These are phyloP conservation scores for Dromiciops gliroides DNA, from an alignment of 2,113 vertebrate genomes.

Conservation along the genomic window DNA sequence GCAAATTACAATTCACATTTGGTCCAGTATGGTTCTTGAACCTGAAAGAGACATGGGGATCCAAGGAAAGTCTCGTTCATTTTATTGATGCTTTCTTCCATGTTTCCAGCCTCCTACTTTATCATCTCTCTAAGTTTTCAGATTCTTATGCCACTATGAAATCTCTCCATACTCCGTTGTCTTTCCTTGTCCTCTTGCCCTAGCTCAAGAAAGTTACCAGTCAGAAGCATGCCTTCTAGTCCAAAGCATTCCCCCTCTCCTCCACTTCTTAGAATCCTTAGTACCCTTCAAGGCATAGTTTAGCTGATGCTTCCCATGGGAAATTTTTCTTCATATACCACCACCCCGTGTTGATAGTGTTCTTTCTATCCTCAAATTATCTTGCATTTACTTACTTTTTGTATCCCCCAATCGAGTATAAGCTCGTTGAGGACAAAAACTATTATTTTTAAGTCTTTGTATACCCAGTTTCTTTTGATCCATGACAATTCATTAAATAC, in stretches of 20 bases:
- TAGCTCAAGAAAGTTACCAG: conserved; percentile 4
- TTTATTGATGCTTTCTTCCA: background rate
- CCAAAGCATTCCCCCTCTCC: background rate
- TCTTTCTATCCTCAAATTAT: background rate
- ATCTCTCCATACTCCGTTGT: conserved; percentile 16
- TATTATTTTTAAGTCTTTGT: background rate
- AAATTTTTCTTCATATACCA: background rate
- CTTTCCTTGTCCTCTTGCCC: background rate
- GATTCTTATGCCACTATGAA: background rate
- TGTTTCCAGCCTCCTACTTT: background rate
- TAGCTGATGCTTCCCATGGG: background rate
- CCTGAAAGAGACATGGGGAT: background rate
- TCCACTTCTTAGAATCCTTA: background rate
- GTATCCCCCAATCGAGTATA: background rate
- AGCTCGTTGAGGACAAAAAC: background rate
- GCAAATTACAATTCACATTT: background rate
- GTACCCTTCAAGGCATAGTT: background rate
- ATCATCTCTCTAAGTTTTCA: background rate
- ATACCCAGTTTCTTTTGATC: background rate
- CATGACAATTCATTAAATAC: background rate
- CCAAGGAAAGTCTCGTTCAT: background rate
- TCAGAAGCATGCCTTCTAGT: conserved; percentile 3
- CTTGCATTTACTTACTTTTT: background rate
- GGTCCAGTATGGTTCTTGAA: background rate
- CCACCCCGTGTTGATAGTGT: background rate